A percentile compares a stretch with the other conserved stretches of the same genome.
phyloP scores from a whole-genome alignment of 1,140 invertebrate species.

The Latrodectus geometricus region DNA sequence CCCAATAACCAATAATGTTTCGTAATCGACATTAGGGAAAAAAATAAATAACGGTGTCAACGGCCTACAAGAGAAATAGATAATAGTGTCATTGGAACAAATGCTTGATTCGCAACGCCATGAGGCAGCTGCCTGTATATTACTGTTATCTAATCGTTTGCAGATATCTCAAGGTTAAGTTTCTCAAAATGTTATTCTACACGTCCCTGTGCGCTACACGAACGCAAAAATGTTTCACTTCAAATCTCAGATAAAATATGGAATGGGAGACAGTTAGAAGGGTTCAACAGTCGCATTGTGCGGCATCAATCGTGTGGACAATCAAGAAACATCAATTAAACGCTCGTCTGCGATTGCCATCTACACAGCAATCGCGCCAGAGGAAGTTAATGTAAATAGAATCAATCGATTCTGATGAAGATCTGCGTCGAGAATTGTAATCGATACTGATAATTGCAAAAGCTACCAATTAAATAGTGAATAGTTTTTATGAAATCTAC shows the following conservation, averaged over 20 bases:
- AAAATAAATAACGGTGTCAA: conserved; percentile 31
- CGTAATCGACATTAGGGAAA: neutral
- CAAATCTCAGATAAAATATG: neutral
- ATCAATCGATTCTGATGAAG: no score
- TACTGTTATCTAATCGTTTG: conserved; percentile 26
- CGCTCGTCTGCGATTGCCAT: no score
- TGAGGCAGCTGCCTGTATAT: neutral
- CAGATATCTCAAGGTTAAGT: neutral
- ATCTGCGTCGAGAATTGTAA: no score
- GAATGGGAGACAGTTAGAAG: neutral
- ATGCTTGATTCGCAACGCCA: neutral
- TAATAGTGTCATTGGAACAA: conserved; percentile 52
- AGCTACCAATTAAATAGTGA: no score
- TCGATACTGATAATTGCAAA: no score
- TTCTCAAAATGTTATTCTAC: neutral
- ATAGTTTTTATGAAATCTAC: no score
- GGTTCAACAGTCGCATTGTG: neutral
- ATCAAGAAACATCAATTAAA: no score
- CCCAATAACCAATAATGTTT: neutral
- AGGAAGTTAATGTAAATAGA: no score
- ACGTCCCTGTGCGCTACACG: neutral
- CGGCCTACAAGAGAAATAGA: conserved; percentile 39
- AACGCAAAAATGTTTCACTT: neutral
- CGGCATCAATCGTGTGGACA: no score
- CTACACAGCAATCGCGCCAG: no score